Base-by-base conservation (phyloP, 2,113 vertebrate species). In the Tor tambroides region DNA sequence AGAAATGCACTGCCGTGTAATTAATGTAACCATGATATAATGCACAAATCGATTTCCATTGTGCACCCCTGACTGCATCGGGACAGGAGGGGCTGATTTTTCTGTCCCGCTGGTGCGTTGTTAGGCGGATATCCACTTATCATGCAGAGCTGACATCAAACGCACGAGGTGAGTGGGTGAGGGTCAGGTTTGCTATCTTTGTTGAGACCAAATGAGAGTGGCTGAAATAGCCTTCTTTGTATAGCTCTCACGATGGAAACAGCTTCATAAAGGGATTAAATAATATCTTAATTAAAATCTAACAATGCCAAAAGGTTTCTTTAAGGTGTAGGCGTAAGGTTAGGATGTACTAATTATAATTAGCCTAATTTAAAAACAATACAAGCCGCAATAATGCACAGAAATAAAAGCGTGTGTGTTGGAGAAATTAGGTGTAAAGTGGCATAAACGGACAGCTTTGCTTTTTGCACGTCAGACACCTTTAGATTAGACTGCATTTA, bases 31-130 rank as follows among this genome's bases (percentile, higher is more conserved):
- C 81, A 83, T 71, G 81, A 83, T 83, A 83, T 71, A 28, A 83
- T 71, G 81, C 81, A 83, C 65, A 54, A 83, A 83, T 83, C 63
- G 28, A 71, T 83, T 83, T 83, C 80, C 26, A 83, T 71, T 83
- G 63, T 83, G 26, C 17, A 71, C 81, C 65, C 81, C 81, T 83
- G 63, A 83, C 81, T 71, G 28, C 65, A 46, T 51, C 19, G 8
- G 41, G 65, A 28, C 61, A 43, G 43, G 43, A n/a, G 43, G 43
- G 43, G 78, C 43, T 51, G 6, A 15, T 32, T 83, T 82, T 46
- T 56, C 46, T 32, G 76, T 79, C 76, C 41, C 43, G 23, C 43
- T 51, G 81, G 63, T 30, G 61, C 32, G 43, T 5, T 43, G n/a
- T 67, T 67, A n/a, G 80, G 61, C 15, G 61, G 61, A 81, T 46